Evolutionary conservation across 2,797 vertebrate species (phyloP), one percentile per base, ranked within the genome.

Genomic region (Gymnopithys bicolor): DNA sequence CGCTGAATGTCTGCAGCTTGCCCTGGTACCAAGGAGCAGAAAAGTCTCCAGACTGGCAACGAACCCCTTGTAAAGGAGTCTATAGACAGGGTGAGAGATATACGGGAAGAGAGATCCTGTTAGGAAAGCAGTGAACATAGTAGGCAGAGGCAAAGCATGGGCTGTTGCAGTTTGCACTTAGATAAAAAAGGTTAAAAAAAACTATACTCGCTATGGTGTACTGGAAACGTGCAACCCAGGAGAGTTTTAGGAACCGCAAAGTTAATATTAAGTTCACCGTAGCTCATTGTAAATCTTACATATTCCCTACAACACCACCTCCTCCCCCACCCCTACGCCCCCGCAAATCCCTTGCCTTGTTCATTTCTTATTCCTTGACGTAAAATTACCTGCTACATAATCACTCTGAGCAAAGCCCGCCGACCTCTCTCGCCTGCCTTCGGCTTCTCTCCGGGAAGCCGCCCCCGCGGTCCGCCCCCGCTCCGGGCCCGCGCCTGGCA

Each of bases 211-310:
- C 63, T 64, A 19, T 27, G n/a, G 53, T 7, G 4, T 39, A 67
- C 59, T 90, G 79, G 66, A 93, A 94, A 74, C 33, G 32, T 53
- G 92, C 46, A 86, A 74, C 83, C 32, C 71, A 35, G 51, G 87
- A 88, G 92, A 93, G 83, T 94, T 94, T 95, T 77, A 91, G 89
- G 86, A 90, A 92, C 37, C 87, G 59, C 93, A 87, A 96, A 88
- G 92, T 96, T 89, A 95, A 95, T 93, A 95, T 69, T 87, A 81
- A 97, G 89, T 95, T 97, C 95, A 95, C 92, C 62, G 56, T 87
- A 90, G 68, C 96, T 94, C 96, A 63, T 95, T 97, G 95, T 97
- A 97, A 97, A 97, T 97, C 95, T 97, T 90, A 59, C 80, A 62
- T 58, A 66, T 64, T 49, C 48, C 60, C 59, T 25, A 28, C 51